Conservation (phyloP, 64 coral and sea anemone species). For the Montipora foliosa region DNA sequence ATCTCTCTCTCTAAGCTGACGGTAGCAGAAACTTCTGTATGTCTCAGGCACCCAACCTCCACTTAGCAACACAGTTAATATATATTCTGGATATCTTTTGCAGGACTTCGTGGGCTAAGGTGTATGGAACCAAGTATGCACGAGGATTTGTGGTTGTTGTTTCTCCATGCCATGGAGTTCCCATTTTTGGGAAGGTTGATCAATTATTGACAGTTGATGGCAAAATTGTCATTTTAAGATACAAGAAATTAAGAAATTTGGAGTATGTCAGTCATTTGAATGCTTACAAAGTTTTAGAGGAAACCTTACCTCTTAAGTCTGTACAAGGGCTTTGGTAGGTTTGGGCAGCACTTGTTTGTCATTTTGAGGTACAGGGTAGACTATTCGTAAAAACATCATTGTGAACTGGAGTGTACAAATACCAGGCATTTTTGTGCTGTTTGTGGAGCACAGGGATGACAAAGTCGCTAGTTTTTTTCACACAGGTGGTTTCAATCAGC, state of each 20-base stretch:
- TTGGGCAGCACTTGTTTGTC: not conserved
- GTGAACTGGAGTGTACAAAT: too few relatives aligned
- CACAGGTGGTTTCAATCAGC: too few relatives aligned
- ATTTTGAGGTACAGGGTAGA: constrained; percentile 49
- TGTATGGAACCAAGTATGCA: constrained; percentile 53
- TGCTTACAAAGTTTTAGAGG: constrained; percentile 43
- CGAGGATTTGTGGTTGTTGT: constrained; percentile 20
- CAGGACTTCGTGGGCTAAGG: constrained; percentile 54
- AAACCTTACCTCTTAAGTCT: not conserved
- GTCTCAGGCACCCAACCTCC: too few relatives aligned
- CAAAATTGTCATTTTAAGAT: constrained; percentile 35
- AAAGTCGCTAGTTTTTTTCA: too few relatives aligned
- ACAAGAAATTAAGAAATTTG: not conserved
- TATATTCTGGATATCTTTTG: not conserved
- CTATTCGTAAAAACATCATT: not conserved
- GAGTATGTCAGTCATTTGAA: constrained; percentile 19
- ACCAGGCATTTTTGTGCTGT: too few relatives aligned
- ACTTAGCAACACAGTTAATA: too few relatives aligned
- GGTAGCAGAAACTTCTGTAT: too few relatives aligned
- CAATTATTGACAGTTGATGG: constrained; percentile 62
- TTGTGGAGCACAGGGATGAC: too few relatives aligned
- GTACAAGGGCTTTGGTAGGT: constrained; percentile 33
- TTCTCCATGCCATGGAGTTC: constrained; percentile 47
- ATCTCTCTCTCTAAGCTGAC: too few relatives aligned
- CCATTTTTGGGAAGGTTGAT: constrained; percentile 60